Evolutionary conservation across 2,797 vertebrate species (phyloP), one percentile per base, ranked within the genome.

Genomic region (Odontamblyopus lacepedii): DNA sequence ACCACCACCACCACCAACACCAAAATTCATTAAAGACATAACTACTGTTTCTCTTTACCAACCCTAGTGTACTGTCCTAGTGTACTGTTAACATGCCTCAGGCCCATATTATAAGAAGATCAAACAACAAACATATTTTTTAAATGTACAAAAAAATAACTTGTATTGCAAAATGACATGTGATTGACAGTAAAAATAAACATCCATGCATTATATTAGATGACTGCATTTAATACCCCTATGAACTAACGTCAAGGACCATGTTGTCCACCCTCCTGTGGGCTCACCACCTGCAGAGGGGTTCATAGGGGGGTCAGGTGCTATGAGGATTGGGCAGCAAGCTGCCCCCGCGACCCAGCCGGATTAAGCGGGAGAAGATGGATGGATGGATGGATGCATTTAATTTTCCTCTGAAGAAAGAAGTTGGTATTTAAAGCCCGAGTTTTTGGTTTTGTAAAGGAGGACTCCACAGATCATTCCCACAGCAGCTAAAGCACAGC

Each of bases 401-500:
- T 79, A 87, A 26, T 1, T 71, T 9, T 87, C 81, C 67, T 2
- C 5, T 0, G 13, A 5, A 26, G 79, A 5, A 78, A 92, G 16
- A 35, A 19, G 77, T 53, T 88, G 83, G 74, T 92, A 93, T 63
- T 70, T 85, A 64, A 78, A 67, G 6, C 3, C 71, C 12, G 87
- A 75, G 23, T 13, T 11, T 66, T 63, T 89, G 74, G 53, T 6
- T 78, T 67, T 91, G 88, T 90, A 83, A 56, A 88, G 1, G 18
- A 62, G 6, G 67, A 76, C 79, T n/a, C 72, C 81, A 63, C 85
- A 81, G 79, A 78, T 67, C 87, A 90, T 87, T 29, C 66, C 87
- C 3, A 85, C 56, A 0, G 76, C 79, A 8, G 61, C 81, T 1
- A 92, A 83, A n/a, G 89, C 51, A 79, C 85, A 88, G 74, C 88